Conservation (phyloP, 2,888 invertebrate genomes). For the Blera fallax region DNA sequence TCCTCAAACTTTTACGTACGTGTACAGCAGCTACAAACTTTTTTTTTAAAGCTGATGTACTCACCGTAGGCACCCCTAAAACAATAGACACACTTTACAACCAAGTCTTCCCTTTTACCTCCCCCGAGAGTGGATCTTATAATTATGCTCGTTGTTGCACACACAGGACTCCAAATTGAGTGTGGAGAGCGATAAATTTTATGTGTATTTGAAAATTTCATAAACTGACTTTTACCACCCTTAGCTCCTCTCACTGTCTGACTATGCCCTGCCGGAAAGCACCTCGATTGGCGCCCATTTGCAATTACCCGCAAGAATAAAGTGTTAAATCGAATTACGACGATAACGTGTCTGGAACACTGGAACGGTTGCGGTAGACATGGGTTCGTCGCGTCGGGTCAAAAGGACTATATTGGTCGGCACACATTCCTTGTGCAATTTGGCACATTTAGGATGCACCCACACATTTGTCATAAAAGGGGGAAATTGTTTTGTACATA, state of each 20-base stretch:
- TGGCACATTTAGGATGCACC: background rate
- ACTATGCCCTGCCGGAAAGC: background rate
- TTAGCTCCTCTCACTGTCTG: background rate
- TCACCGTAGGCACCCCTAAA: background rate
- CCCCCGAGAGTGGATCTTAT: slow-evolving; percentile 19
- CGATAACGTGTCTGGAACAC: slow-evolving; percentile 59
- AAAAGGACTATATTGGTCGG: slow-evolving; percentile 4
- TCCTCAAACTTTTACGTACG: slow-evolving; percentile 9
- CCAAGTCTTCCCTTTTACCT: background rate
- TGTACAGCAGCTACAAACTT: background rate
- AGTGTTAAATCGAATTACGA: slow-evolving; percentile 65
- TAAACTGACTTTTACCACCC: slow-evolving; percentile 12
- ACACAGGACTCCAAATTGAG: slow-evolving; percentile 14
- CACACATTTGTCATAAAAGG: background rate
- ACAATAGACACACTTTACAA: background rate
- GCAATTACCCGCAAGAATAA: slow-evolving; percentile 55
- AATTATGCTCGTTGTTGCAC: slow-evolving; percentile 54
- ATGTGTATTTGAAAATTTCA: slow-evolving; percentile 51
- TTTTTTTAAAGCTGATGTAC: background rate
- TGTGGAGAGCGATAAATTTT: slow-evolving; percentile 25
- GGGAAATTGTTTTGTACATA: slow-evolving; percentile 40
- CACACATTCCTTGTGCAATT: background rate
- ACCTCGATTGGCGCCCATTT: slow-evolving; percentile 36
- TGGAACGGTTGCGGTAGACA: slow-evolving; percentile 28
- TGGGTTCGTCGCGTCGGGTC: slow-evolving; percentile 39